Percentiles rank a stretch among this genome's conserved stretches.
phyloP scores from a whole-genome alignment of 2,113 vertebrate genomes.

The Ageneiosus marmoratus region DNA sequence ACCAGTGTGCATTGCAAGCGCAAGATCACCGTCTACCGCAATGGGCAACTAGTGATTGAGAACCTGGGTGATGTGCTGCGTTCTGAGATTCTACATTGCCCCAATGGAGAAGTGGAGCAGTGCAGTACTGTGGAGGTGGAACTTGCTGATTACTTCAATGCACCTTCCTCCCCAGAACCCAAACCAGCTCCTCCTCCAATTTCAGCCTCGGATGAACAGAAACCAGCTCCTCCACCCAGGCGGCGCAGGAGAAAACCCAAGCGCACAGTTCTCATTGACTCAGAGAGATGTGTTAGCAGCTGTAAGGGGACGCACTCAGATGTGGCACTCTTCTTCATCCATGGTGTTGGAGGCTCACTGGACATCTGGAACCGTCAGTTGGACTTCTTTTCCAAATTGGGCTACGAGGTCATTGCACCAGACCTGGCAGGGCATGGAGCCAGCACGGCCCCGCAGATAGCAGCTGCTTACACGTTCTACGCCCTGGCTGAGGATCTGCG shows the following conservation, averaged over 20 bases:
- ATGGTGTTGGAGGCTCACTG: slow-evolving; percentile 90
- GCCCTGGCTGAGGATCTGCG: slow-evolving; percentile 92
- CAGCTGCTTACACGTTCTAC: slow-evolving; percentile 93
- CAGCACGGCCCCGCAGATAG: slow-evolving; percentile 87
- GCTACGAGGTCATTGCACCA: slow-evolving; percentile 92
- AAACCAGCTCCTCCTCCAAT: slow-evolving; percentile 51
- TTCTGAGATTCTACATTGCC: slow-evolving; percentile 85
- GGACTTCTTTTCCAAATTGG: slow-evolving; percentile 90
- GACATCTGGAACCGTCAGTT: slow-evolving; percentile 97
- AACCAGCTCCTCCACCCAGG: slow-evolving; percentile 69
- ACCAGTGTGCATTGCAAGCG: slow-evolving; percentile 83
- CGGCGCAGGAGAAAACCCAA: slow-evolving; percentile 83
- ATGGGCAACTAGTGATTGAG: slow-evolving; percentile 91
- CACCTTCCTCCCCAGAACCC: slow-evolving; percentile 66
- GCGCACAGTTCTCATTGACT: slow-evolving; percentile 85
- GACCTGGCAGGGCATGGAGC: slow-evolving; percentile 90
- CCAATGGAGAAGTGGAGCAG: slow-evolving; percentile 77
- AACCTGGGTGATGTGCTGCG: slow-evolving; percentile 85
- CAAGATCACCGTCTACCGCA: slow-evolving; percentile 91
- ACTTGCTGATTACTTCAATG: slow-evolving; percentile 72
- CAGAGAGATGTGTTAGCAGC: slow-evolving; percentile 85
- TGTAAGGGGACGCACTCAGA: slow-evolving; percentile 88
- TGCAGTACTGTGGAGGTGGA: slow-evolving; percentile 81
- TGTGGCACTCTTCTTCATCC: slow-evolving; percentile 93
- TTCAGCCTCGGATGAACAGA: slow-evolving; percentile 52